Evolutionary conservation across 2,888 invertebrate species (phyloP).

Genomic region (Drosophila acutilabella): DNA sequence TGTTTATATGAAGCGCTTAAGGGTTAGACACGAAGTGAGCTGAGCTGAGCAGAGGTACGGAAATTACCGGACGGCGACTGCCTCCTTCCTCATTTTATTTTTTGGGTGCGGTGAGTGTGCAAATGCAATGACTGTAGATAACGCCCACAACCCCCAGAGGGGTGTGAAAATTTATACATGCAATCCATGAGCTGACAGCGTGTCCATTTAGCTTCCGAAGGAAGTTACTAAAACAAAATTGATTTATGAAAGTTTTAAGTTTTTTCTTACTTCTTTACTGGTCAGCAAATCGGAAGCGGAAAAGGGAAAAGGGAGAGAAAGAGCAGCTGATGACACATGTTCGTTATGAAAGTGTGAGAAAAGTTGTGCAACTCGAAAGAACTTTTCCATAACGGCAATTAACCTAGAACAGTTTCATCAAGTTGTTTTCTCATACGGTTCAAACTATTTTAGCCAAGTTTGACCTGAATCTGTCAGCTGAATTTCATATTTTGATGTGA

Average conservation of each 20-base stretch:
- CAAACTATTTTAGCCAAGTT: background rate
- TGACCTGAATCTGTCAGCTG: conserved; percentile 41
- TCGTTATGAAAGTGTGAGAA: background rate
- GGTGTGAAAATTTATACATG: conserved; percentile 38
- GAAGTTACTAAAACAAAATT: background rate
- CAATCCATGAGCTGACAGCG: conserved; percentile 53
- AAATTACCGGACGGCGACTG: conserved; percentile 59
- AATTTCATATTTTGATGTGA: conserved; percentile 37
- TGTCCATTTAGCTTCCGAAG: conserved; percentile 4
- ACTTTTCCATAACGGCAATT: conserved; percentile 15
- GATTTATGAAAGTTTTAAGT: conserved; percentile 6
- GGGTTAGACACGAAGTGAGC: conserved; percentile 37
- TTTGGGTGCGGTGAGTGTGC: conserved; percentile 63
- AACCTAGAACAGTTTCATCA: conserved; percentile 16
- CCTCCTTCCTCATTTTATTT: conserved; percentile 1
- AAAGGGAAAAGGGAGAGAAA: background rate
- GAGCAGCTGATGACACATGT: background rate
- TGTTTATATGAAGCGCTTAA: conserved; percentile 21
- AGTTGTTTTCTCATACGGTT: background rate
- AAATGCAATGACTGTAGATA: conserved; percentile 50
- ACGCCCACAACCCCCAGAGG: background rate
- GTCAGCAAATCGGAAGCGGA: conserved; percentile 10
- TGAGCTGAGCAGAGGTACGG: conserved; percentile 12
- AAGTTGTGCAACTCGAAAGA: conserved; percentile 28
- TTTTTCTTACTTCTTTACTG: background rate